A percentile compares a stretch with the other conserved stretches of the same genome.
Evolutionary conservation across 1,140 invertebrate genomes (phyloP).

Genomic region (Drosophila nigrodunni): DNA sequence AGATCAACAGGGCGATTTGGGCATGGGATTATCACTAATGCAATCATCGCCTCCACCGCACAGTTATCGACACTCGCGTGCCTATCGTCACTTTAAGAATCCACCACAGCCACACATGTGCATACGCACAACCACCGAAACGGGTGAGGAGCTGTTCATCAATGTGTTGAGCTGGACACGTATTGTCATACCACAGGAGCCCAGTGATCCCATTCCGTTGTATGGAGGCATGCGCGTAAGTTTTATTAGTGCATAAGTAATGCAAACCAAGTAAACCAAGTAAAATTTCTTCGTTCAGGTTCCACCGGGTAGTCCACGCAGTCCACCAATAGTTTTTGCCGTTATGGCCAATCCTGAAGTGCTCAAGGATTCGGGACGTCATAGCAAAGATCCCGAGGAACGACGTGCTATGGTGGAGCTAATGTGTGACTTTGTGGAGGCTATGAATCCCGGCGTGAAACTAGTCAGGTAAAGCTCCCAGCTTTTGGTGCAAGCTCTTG

Average conservation of each 20-base stretch:
- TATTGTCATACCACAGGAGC: constrained; percentile 87
- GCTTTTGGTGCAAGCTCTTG: not conserved
- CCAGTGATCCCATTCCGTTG: constrained; percentile 88
- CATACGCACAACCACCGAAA: constrained; percentile 88
- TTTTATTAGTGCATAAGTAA: constrained; percentile 14
- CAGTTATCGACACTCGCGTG: constrained; percentile 85
- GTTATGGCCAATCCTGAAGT: constrained; percentile 90
- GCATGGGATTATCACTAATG: constrained; percentile 68
- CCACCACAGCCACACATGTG: constrained; percentile 91
- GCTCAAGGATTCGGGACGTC: constrained; percentile 88
- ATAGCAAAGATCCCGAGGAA: constrained; percentile 88
- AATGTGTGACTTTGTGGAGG: constrained; percentile 89
- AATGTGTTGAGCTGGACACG: constrained; percentile 90
- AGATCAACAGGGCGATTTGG: constrained; percentile 55
- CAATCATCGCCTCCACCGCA: constrained; percentile 81
- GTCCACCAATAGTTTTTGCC: constrained; percentile 88
- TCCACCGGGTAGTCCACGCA: constrained; percentile 87
- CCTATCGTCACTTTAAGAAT: constrained; percentile 88
- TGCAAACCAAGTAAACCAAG: too few relatives aligned
- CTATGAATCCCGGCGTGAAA: constrained; percentile 88
- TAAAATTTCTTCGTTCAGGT: constrained; percentile 52
- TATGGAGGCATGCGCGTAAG: constrained; percentile 89
- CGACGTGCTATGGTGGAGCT: constrained; percentile 88
- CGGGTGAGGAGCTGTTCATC: constrained; percentile 87
- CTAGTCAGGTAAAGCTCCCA: constrained; percentile 84